phyloP scores from a whole-genome alignment of 2,888 invertebrate species.

The Drymonia ruficornis region DNA sequence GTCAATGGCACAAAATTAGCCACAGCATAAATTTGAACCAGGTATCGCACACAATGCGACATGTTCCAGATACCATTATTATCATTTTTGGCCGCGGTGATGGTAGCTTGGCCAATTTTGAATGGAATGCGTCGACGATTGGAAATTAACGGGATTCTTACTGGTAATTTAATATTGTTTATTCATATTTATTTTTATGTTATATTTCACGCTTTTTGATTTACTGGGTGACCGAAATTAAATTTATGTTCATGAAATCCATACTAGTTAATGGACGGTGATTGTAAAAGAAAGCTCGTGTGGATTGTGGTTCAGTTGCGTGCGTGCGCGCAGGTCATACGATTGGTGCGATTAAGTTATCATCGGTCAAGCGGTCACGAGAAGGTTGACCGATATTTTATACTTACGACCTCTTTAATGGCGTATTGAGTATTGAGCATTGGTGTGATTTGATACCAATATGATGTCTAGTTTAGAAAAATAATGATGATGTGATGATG shows the following conservation, averaged over 20 bases:
- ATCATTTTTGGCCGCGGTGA: slow-evolving; percentile 31
- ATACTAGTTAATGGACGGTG: neutral
- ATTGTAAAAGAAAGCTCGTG: neutral
- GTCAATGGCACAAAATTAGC: slow-evolving; percentile 39
- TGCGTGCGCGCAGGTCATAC: slow-evolving; percentile 3
- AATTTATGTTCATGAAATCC: neutral
- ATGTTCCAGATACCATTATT: slow-evolving; percentile 31
- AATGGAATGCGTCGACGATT: slow-evolving; percentile 31
- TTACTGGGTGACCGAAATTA: slow-evolving; percentile 2
- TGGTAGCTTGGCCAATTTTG: slow-evolving; percentile 22
- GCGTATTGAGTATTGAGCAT: no score
- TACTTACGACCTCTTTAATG: no score
- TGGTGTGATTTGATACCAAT: no score
- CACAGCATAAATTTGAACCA: slow-evolving; percentile 35
- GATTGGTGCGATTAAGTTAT: slow-evolving; percentile 3
- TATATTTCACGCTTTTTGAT: slow-evolving; percentile 4
- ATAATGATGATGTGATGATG: no score
- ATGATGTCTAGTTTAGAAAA: no score
- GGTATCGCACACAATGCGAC: slow-evolving; percentile 33
- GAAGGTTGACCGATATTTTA: neutral
- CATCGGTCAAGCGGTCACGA: neutral
- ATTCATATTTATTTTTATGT: slow-evolving; percentile 1
- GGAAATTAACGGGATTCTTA: slow-evolving; percentile 25
- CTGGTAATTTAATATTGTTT: slow-evolving; percentile 22
- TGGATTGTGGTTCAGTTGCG: slow-evolving; percentile 3